Evolutionary conservation across 2,888 invertebrate genomes (phyloP), one percentile per base, ranked within the genome.

Genomic region (Cryptophagus acutangulus): DNA sequence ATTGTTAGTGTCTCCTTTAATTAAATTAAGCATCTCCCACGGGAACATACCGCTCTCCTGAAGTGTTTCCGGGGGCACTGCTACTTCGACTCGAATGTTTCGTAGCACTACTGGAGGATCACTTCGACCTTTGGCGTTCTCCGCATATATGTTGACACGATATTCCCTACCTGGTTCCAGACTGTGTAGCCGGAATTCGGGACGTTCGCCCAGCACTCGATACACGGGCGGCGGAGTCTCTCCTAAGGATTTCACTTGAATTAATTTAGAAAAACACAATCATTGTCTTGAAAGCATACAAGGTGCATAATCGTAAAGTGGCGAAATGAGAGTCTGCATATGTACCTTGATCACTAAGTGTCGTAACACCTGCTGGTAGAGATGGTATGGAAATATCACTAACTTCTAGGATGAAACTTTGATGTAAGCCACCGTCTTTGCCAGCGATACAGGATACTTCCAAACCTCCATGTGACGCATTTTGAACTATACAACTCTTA

Each of bases 341-440:
- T 54, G 50, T 42, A 58, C 58, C 68, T 59, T 70, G 70, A 58
- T 71, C 70, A 54, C 67, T 70, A 36, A 69, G 57, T 46, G 66
- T 66, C 57, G 73, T 62, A 54, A 64, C 54, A 61, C 68, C 55
- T 59, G 69, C 66, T 37, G 69, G 61, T 26, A 57, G 44, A 15
- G 45, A 57, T 37, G 62, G 62, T 49, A 68, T 59, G 42, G 74
- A 74, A 55, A 77, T 74, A 70, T 81, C 82, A 62, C 79, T 73
- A 53, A 87, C 87, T 70, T 89, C 88, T 51, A 89, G 73, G 39
- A 88, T 74, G 69, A 89, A 90, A 70, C 83, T 81, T 66, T 90
- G 89, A 17, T 83, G 78, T 33, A 87, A 74, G 9, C 89, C 89
- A 3, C 89, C 89, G 62, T 87, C 87, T 62, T 80, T 79, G 30